Conservation (phyloP, 2,888 invertebrate genomes). For the Amblyjoppa proteus region DNA sequence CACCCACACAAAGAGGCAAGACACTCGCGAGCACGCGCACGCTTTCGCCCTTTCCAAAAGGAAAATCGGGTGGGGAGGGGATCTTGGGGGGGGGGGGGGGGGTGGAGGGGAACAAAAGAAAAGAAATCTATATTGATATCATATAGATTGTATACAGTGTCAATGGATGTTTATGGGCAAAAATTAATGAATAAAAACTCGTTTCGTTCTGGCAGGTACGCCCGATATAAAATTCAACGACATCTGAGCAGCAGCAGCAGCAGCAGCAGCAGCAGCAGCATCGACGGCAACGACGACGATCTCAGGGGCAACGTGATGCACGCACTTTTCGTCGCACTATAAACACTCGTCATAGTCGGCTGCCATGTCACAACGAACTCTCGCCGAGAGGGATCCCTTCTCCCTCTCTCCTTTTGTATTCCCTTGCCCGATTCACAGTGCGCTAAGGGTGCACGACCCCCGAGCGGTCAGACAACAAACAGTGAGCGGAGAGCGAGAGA, state of each 20-base stretch:
- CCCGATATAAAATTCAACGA: constrained; percentile 55
- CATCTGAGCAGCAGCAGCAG: constrained; percentile 54
- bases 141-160: constrained; percentile 32
- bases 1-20: constrained; percentile 35
- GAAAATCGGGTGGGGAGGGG: constrained; percentile 15
- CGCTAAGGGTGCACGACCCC: constrained; percentile 66
- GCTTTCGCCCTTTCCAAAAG: constrained; percentile 61
- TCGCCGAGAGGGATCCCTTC: constrained; percentile 24
- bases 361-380: constrained; percentile 77
- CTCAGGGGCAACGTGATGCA: constrained; percentile 58
- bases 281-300: constrained; percentile 32
- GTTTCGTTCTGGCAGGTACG: constrained; percentile 46
- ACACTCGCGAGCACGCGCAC: constrained; percentile 68
- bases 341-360: constrained; percentile 81
- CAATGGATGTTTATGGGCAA: constrained; percentile 18
- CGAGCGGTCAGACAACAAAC: constrained; percentile 42
- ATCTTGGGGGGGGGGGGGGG: too few relatives aligned
- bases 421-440: constrained; percentile 40
- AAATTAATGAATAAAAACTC: constrained; percentile 57
- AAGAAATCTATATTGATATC: constrained; percentile 55
- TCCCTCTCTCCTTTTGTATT: constrained; percentile 39
- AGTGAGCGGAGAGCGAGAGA: constrained; percentile 11
- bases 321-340: constrained; percentile 65
- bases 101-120: constrained; percentile 2
- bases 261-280: constrained; percentile 23